Conservation (phyloP, 2,113 vertebrate genomes). For the Zosterops japonicus region DNA sequence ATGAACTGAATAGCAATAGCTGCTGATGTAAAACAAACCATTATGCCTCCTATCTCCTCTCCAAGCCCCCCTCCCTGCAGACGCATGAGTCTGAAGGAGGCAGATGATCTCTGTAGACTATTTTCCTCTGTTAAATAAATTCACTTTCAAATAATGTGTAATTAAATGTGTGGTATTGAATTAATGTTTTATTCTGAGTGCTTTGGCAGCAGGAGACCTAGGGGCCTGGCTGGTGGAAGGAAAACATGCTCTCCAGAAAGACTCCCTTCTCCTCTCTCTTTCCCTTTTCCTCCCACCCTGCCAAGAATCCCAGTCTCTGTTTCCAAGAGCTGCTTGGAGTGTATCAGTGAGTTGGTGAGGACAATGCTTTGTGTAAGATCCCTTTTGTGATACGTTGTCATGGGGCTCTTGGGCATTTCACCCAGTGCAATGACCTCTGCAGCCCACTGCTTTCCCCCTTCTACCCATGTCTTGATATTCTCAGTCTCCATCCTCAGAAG, state of each 20-base stretch:
- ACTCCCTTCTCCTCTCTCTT: background rate
- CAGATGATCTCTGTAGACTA: constrained; percentile 64
- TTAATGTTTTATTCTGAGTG: constrained; percentile 75
- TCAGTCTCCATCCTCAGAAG: background rate
- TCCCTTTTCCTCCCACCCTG: background rate
- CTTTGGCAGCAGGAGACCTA: constrained; percentile 68
- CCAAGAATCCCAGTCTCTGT: background rate
- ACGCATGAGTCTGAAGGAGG: constrained; percentile 41
- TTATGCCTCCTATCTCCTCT: constrained; percentile 44
- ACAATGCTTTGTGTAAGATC: background rate
- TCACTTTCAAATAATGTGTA: constrained; percentile 76
- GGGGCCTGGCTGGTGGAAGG: constrained; percentile 60
- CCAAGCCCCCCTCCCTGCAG: constrained; percentile 37
- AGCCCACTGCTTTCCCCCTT: background rate
- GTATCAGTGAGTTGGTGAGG: background rate
- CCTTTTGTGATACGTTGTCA: accelerated
- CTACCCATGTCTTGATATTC: background rate
- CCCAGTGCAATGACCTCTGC: background rate
- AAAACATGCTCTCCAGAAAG: constrained; percentile 60
- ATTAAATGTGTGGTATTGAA: constrained; percentile 77
- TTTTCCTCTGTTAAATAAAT: constrained; percentile 74
- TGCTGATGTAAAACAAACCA: constrained; percentile 64
- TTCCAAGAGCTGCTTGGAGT: background rate
- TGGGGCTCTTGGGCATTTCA: background rate
- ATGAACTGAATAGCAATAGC: constrained; percentile 39